A percentile compares a stretch with the other conserved stretches of the same genome.
Conservation (phyloP, 2,113 vertebrate genomes). For the Ancistrus triradiatus region DNA sequence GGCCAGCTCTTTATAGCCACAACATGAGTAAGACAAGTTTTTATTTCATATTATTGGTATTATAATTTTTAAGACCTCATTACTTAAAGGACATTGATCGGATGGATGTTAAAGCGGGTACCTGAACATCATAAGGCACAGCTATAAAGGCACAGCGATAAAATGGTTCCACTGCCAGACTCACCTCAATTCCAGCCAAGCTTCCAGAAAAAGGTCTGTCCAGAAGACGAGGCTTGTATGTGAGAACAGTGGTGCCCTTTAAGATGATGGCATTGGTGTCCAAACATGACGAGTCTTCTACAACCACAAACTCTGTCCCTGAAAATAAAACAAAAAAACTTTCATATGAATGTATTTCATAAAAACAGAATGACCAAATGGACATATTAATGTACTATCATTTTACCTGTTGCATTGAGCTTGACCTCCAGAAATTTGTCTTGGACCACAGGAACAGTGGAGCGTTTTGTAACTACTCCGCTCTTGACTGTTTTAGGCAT, state of each 20-base stretch:
- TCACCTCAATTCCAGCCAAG: conserved; percentile 92
- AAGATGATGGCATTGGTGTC: conserved; percentile 91
- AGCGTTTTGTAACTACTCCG: conserved; percentile 92
- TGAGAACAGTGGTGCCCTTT: conserved; percentile 96
- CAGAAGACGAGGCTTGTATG: conserved; percentile 87
- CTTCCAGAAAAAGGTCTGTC: conserved; percentile 94
- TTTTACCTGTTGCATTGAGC: conserved; percentile 90
- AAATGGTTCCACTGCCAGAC: no score
- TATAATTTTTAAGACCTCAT: no score
- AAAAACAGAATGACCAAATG: no score
- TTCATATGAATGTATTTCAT: no score
- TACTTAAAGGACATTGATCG: no score
- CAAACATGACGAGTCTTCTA: conserved; percentile 86
- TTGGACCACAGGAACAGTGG: conserved; percentile 76
- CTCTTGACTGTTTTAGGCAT: conserved; percentile 89
- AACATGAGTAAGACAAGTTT: no score
- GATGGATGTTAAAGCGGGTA: no score
- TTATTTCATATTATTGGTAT: no score
- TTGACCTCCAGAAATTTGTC: conserved; percentile 89
- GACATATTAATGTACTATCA: no score
- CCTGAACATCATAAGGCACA: no score
- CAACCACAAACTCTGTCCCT: conserved; percentile 97
- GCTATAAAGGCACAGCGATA: no score
- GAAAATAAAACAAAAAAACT: neutral
- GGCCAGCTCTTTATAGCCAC: no score